These are phyloP conservation scores for Macroteleia sp. DNA, from an alignment of 2,888 invertebrate species.

Conservation along the genomic window DNA sequence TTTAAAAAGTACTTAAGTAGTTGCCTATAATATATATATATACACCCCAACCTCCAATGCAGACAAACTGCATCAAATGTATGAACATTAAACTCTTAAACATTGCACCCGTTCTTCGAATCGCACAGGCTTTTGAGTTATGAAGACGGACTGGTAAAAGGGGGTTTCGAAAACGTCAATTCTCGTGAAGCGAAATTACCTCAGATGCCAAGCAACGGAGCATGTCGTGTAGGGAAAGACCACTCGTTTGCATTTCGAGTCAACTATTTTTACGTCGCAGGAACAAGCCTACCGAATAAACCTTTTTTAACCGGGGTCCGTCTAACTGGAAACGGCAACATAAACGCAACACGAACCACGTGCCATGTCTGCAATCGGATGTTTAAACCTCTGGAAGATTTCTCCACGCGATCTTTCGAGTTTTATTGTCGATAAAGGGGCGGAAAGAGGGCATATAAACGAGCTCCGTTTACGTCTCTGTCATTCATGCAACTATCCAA, in stretches of 20 bases:
- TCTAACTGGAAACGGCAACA: constrained; percentile 60
- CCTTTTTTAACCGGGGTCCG: constrained; percentile 44
- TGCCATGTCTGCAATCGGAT: constrained; percentile 40
- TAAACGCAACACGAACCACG: constrained; percentile 57
- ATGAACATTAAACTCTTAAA: too few relatives aligned
- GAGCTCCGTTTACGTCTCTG: constrained; percentile 12
- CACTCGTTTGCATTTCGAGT: constrained; percentile 29
- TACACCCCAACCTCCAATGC: too few relatives aligned
- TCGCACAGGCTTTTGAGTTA: constrained; percentile 25
- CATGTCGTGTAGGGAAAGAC: constrained; percentile 23
- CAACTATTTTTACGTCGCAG: constrained; percentile 44
- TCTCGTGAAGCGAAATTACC: constrained; percentile 33
- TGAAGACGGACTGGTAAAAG: constrained; percentile 13
- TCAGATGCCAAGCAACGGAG: constrained; percentile 45
- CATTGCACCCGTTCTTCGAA: constrained; percentile 28
- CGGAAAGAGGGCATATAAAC: constrained; percentile 29
- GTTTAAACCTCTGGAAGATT: constrained; percentile 46
- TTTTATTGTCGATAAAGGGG: constrained; percentile 54
- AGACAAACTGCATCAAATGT: too few relatives aligned
- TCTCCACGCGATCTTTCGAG: constrained; percentile 36
- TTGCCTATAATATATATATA: too few relatives aligned
- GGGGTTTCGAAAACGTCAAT: constrained; percentile 35
- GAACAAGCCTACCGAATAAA: constrained; percentile 34
- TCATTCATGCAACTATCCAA: constrained; percentile 4
- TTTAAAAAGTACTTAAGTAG: too few relatives aligned